Conservation (phyloP, 2,888 invertebrate genomes). For the Digitonthophagus gazella region DNA sequence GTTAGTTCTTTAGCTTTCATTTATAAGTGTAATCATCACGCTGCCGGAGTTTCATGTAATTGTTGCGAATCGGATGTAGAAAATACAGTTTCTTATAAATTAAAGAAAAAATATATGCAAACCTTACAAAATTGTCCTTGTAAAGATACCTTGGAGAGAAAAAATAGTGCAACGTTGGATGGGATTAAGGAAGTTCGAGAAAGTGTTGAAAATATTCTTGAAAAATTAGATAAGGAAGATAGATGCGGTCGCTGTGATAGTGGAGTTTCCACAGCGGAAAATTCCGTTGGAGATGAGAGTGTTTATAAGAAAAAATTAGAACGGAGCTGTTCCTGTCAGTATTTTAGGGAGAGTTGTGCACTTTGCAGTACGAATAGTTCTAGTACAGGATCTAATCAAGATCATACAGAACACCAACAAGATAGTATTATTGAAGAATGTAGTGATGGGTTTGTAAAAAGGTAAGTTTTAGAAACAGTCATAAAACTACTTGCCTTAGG, state of each 20-base stretch:
- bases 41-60: constrained; percentile 51
- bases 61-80: constrained; percentile 52
- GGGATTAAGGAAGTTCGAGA: constrained; percentile 54
- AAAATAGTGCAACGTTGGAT: constrained; percentile 48
- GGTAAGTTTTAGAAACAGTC: constrained; percentile 36
- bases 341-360: constrained; percentile 47
- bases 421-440: constrained; percentile 50
- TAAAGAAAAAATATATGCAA: constrained; percentile 51
- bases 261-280: constrained; percentile 52
- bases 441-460: constrained; percentile 48
- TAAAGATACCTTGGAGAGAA: constrained; percentile 46
- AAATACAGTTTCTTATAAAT: constrained; percentile 49
- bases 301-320: constrained; percentile 53
- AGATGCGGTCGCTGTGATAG: constrained; percentile 58
- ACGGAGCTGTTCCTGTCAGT: constrained; percentile 51
- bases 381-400: constrained; percentile 50
- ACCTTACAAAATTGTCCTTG: constrained; percentile 44
- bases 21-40: constrained; percentile 53
- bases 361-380: constrained; percentile 47
- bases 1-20: constrained; percentile 52
- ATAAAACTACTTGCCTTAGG: too few species aligned
- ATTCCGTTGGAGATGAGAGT: constrained; percentile 50
- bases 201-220: constrained; percentile 50
- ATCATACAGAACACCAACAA: constrained; percentile 50
- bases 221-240: constrained; percentile 53